Conservation (phyloP, 2,113 vertebrate species). For the Ciconia boyciana region DNA sequence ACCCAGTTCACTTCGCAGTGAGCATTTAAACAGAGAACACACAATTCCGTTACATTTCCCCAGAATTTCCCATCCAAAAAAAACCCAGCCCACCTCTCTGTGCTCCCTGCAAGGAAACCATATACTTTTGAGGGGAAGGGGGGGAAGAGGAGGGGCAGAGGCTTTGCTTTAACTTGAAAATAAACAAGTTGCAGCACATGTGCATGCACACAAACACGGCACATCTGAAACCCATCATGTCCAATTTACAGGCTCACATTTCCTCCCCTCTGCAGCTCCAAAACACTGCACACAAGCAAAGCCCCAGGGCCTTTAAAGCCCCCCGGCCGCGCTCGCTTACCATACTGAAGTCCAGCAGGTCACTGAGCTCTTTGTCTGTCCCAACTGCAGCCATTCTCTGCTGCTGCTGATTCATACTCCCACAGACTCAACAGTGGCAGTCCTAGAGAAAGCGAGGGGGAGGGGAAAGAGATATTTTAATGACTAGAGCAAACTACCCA, state of each 20-base stretch:
- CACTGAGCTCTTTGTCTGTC: slow-evolving; percentile 98
- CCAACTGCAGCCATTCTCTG: slow-evolving; percentile 97
- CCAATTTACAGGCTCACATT: slow-evolving; percentile 48
- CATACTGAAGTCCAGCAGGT: slow-evolving; percentile 99
- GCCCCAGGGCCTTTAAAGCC: background rate
- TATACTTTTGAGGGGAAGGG: background rate
- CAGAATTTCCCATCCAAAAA: background rate
- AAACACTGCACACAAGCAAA: background rate
- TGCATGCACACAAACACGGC: slow-evolving; percentile 45
- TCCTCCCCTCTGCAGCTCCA: slow-evolving; percentile 16
- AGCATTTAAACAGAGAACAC: background rate
- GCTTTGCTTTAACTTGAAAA: slow-evolving; percentile 43
- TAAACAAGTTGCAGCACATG: slow-evolving; percentile 64
- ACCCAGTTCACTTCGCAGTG: accelerated
- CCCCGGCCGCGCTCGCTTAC: slow-evolving; percentile 75
- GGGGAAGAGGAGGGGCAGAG: background rate
- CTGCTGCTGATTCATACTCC: slow-evolving; percentile 94
- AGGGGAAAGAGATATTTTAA: slow-evolving; percentile 46
- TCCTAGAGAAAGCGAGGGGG: slow-evolving; percentile 76
- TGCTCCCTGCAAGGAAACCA: background rate
- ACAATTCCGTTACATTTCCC: background rate
- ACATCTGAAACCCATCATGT: slow-evolving; percentile 53
- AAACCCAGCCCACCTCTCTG: background rate
- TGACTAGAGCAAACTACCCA: slow-evolving; percentile 48
- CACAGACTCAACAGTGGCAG: slow-evolving; percentile 78